These are phyloP conservation scores for Ectemnius cavifrons DNA, from an alignment of 2,888 invertebrate genomes.

Conservation along the genomic window DNA sequence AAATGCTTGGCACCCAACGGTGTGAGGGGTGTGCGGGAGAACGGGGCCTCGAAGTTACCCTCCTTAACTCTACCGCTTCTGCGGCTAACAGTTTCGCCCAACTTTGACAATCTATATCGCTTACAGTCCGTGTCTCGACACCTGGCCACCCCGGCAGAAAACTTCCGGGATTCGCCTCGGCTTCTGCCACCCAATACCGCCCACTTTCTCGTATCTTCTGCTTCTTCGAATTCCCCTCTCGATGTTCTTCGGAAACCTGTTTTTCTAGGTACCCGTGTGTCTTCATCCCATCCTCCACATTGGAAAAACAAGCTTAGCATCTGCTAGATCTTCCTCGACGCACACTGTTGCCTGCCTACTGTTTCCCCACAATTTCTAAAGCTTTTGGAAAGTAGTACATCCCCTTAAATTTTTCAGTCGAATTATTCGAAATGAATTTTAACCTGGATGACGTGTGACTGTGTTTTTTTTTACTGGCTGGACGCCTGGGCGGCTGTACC, in stretches of 20 bases:
- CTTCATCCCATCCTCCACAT: background rate
- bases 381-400: too few species aligned
- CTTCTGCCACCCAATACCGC: too few species aligned
- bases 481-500: too few species aligned
- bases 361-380: too few species aligned
- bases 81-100: constrained; percentile 66
- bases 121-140: constrained; percentile 69
- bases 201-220: background rate
- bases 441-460: too few species aligned
- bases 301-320: too few species aligned
- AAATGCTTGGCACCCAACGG: constrained; percentile 22
- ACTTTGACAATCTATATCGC: constrained; percentile 73
- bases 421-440: too few species aligned
- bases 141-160: constrained; percentile 67
- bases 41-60: constrained; percentile 48
- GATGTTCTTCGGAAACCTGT: constrained; percentile 18
- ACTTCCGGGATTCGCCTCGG: constrained; percentile 47
- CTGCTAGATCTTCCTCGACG: too few species aligned
- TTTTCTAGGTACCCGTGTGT: constrained; percentile 15
- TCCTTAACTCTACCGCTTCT: constrained; percentile 56
- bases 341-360: too few species aligned
- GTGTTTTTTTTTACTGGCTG: too few species aligned
- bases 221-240: constrained; percentile 41
- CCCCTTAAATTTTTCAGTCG: too few species aligned
- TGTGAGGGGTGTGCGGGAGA: constrained; percentile 21